Conservation (phyloP, 1,140 invertebrate genomes). For the Apis dorsata region DNA sequence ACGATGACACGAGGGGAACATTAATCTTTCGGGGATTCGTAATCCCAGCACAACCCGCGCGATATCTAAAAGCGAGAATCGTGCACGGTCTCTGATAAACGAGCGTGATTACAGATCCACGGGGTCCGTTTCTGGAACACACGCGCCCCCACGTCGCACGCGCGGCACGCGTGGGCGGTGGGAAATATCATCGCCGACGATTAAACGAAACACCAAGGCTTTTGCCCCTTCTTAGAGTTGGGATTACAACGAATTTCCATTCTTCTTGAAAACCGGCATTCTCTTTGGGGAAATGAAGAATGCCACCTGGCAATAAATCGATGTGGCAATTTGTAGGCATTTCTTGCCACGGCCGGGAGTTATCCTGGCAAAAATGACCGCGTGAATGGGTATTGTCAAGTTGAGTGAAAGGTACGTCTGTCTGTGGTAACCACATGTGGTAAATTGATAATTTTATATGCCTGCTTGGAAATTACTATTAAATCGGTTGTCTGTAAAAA, state of each 20-base stretch:
- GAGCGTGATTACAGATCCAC: conserved; percentile 43
- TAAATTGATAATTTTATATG: conserved; percentile 7
- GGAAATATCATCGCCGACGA: conserved; percentile 31
- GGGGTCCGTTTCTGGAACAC: conserved; percentile 52
- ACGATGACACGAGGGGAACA: conserved; percentile 37
- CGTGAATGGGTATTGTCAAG: conserved; percentile 15
- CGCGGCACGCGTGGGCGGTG: conserved; percentile 26
- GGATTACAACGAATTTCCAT: conserved; percentile 30
- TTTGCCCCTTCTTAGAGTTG: not conserved
- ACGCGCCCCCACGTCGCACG: not conserved
- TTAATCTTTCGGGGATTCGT: conserved; percentile 60
- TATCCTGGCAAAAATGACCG: conserved; percentile 17
- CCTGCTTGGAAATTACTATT: not conserved
- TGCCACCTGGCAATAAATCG: not conserved
- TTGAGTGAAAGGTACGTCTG: conserved; percentile 17
- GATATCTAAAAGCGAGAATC: conserved; percentile 62
- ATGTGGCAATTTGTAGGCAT: conserved; percentile 4
- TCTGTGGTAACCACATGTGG: not conserved
- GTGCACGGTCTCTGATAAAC: conserved; percentile 48
- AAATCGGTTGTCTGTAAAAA: not conserved
- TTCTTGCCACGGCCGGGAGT: not conserved
- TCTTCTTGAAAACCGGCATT: not conserved
- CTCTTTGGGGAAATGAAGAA: not conserved
- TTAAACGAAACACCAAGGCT: conserved; percentile 19
- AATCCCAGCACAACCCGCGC: conserved; percentile 49